These are phyloP conservation scores for Saccostrea cuccullata DNA, from an alignment of 1,140 invertebrate species.

Conservation along the genomic window DNA sequence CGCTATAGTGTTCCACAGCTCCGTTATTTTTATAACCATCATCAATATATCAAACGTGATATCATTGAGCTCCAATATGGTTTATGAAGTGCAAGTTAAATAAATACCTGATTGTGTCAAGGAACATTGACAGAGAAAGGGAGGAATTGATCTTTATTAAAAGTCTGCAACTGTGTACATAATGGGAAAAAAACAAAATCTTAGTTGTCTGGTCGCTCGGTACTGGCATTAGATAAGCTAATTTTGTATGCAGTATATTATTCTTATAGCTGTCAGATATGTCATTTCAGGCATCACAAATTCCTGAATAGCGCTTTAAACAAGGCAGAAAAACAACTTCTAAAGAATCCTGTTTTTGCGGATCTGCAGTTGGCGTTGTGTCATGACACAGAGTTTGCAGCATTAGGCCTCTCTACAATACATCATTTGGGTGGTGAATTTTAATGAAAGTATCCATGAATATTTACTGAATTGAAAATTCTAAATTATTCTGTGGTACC, in stretches of 20 bases:
- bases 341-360: not conserved
- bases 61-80: conserved; percentile 21
- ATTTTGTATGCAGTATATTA: conserved; percentile 4
- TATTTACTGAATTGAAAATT: conserved; percentile 8
- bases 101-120: conserved; percentile 8
- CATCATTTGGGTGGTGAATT: conserved; percentile 2
- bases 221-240: not conserved
- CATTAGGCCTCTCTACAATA: not conserved
- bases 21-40: conserved; percentile 18
- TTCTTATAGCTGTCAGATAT: conserved; percentile 21
- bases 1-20: not conserved
- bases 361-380: not conserved
- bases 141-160: conserved; percentile 15
- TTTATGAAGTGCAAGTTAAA: conserved; percentile 38
- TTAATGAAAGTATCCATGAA: not conserved
- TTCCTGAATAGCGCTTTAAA: not conserved
- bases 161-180: not conserved
- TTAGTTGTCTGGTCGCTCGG: not conserved
- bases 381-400: conserved; percentile 28
- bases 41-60: conserved; percentile 9
- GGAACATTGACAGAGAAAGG: not conserved
- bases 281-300: conserved; percentile 18
- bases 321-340: not conserved
- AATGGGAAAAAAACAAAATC: not conserved
- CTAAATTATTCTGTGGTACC: not conserved